phyloP scores from a whole-genome alignment of 2,113 vertebrate species.

The Phrynosoma blainvillii region DNA sequence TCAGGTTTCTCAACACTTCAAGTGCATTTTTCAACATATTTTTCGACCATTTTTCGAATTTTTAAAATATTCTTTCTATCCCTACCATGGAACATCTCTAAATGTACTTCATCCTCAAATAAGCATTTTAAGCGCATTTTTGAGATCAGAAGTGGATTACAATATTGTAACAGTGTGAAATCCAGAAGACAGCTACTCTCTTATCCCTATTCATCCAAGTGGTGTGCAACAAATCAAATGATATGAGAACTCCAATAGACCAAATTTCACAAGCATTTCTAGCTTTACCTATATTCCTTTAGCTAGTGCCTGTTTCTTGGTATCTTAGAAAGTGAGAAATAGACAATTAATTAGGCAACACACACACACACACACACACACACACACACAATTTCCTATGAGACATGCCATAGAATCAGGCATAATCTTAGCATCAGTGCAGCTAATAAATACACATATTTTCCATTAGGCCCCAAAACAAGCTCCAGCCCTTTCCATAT shows the following conservation, averaged over 20 bases:
- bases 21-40: too few species aligned
- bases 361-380: too few species aligned
- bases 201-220: too few species aligned
- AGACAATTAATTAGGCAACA: background rate
- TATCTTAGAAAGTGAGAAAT: background rate
- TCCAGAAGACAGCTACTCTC: background rate
- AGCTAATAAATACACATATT: background rate
- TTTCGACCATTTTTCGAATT: too few species aligned
- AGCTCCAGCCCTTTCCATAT: background rate
- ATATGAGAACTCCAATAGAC: background rate
- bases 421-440: background rate
- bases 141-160: background rate
- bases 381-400: too few species aligned
- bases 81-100: too few species aligned
- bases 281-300: background rate
- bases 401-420: background rate
- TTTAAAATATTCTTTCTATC: too few species aligned
- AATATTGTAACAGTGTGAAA: background rate
- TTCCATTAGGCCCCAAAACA: background rate
- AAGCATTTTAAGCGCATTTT: background rate
- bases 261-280: background rate
- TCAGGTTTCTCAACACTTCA: too few species aligned
- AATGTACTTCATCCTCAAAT: too few species aligned
- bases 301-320: background rate
- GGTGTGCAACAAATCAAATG: background rate